Conservation (phyloP, 1,140 invertebrate genomes). For the Lepidurus apus region DNA sequence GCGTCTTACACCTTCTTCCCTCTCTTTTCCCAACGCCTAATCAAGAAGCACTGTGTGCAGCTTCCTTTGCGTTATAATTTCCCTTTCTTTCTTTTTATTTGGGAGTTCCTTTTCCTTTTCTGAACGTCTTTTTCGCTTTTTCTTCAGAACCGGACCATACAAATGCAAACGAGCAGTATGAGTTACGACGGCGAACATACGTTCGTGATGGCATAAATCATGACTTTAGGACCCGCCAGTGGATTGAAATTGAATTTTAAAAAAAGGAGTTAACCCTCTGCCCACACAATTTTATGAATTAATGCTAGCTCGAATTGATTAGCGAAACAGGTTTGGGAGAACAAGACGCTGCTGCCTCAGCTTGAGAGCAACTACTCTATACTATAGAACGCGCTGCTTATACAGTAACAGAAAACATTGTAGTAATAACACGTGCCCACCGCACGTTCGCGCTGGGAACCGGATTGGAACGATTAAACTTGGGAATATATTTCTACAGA, state of each 20-base stretch:
- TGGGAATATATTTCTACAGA: background rate
- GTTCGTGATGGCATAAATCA: conserved; percentile 10
- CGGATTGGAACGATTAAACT: background rate
- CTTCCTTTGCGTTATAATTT: background rate
- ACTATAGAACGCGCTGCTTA: too few relatives aligned
- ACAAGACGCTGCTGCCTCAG: too few relatives aligned
- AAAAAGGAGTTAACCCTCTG: conserved; percentile 4
- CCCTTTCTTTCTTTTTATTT: background rate
- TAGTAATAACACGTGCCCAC: conserved; percentile 3
- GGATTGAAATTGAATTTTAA: conserved; percentile 15
- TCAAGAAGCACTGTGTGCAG: conserved; percentile 8
- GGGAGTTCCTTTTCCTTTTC: background rate
- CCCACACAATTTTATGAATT: conserved; percentile 5
- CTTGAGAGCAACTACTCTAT: too few relatives aligned
- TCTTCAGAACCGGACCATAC: background rate
- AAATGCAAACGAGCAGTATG: conserved; percentile 12
- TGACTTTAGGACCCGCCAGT: background rate
- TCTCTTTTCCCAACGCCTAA: background rate
- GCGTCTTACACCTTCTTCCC: background rate
- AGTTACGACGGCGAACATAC: conserved; percentile 12
- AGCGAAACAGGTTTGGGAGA: background rate
- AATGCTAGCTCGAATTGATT: conserved; percentile 12
- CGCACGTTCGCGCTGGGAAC: background rate
- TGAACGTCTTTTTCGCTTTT: background rate
- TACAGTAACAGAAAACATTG: background rate